Evolutionary conservation across 1,140 invertebrate species (phyloP).

Genomic region (Pachyrhynchus sulphureomaculatus): DNA sequence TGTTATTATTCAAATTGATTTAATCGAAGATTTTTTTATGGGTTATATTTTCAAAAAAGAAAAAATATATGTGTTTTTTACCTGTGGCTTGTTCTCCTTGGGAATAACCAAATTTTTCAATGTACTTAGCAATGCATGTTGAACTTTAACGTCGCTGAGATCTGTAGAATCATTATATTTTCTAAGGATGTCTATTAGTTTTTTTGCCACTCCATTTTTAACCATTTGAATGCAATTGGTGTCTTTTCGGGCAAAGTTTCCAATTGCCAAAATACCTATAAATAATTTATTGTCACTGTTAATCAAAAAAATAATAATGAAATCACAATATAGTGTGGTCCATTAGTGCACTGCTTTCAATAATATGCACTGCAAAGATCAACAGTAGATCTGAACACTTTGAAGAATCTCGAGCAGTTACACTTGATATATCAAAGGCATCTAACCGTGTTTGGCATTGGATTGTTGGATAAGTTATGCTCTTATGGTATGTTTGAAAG

Average conservation of each 20-base stretch:
- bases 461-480: no score
- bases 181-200: conserved; percentile 59
- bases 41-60: no score
- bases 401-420: no score
- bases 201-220: conserved; percentile 71
- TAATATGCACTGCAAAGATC: no score
- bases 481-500: no score
- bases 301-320: neutral
- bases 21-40: no score
- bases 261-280: conserved; percentile 72
- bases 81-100: conserved; percentile 69
- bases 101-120: conserved; percentile 83
- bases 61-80: no score
- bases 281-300: neutral
- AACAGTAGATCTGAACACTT: no score
- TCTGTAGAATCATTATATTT: conserved; percentile 38
- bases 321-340: no score
- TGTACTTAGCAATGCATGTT: conserved; percentile 80
- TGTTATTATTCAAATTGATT: no score
- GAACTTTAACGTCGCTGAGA: conserved; percentile 66
- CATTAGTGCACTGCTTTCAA: neutral
- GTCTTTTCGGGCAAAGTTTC: conserved; percentile 87
- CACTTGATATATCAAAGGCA: no score
- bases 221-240: conserved; percentile 82
- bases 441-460: no score